A percentile compares a stretch with the other conserved stretches of the same genome.
Conservation (phyloP, 1,140 invertebrate genomes). For the Drosophila seguyi region DNA sequence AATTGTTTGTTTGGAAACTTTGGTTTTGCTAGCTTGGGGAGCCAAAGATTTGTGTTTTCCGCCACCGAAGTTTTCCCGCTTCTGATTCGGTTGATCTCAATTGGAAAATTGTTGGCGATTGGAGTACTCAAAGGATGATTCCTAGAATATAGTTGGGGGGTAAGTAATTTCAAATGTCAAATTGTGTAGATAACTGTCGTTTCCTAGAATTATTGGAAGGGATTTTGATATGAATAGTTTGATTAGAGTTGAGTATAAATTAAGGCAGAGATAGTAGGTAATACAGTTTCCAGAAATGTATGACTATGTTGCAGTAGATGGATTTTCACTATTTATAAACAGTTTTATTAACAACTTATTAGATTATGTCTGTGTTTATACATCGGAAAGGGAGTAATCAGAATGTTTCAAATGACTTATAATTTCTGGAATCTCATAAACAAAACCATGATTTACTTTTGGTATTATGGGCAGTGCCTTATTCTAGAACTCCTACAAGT, state of each 20-base stretch:
- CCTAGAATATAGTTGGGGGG: neutral
- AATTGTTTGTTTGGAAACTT: slow-evolving; percentile 55
- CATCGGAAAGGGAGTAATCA: neutral
- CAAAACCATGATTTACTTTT: neutral
- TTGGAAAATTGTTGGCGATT: slow-evolving; percentile 21
- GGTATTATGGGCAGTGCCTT: neutral
- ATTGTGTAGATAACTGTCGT: slow-evolving; percentile 1
- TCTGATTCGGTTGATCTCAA: slow-evolving; percentile 31
- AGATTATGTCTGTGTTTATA: neutral
- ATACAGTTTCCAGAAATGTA: neutral
- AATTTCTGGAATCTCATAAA: slow-evolving; percentile 2
- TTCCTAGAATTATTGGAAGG: neutral
- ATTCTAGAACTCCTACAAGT: neutral
- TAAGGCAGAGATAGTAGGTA: neutral
- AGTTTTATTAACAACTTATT: neutral
- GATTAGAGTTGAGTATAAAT: neutral
- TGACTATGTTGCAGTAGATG: no score
- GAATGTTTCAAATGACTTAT: neutral
- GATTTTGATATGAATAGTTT: slow-evolving; percentile 2
- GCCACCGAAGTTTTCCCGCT: slow-evolving; percentile 11
- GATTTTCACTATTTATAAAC: neutral
- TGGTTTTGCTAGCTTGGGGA: slow-evolving; percentile 42
- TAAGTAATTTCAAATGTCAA: neutral
- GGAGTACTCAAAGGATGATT: neutral
- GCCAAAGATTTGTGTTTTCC: slow-evolving; percentile 45